These are phyloP conservation scores for Epinotia bilunana DNA, from an alignment of 2,888 invertebrate species.

Conservation along the genomic window DNA sequence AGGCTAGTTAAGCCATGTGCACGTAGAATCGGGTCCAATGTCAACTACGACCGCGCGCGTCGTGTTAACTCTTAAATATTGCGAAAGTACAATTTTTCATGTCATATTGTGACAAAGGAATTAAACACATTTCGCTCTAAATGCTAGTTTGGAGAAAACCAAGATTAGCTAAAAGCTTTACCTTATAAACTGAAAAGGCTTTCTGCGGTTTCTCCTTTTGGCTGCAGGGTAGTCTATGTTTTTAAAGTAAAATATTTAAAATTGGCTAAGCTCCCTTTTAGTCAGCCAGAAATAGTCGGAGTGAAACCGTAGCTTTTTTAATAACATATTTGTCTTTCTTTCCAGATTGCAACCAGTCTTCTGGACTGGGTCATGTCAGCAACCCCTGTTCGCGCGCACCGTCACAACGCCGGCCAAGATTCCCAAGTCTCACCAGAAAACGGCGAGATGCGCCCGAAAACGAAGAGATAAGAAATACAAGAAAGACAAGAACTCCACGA, in stretches of 20 bases:
- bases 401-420: slow-evolving; percentile 59
- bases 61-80: background rate
- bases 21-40: too few species aligned
- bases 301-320: background rate
- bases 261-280: background rate
- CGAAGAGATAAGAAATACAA: slow-evolving; percentile 79
- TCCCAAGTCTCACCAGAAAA: slow-evolving; percentile 74
- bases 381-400: slow-evolving; percentile 28
- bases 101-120: background rate
- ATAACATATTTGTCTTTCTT: slow-evolving; percentile 37
- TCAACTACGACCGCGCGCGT: too few species aligned
- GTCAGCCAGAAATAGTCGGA: background rate
- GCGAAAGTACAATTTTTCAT: background rate
- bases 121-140: background rate
- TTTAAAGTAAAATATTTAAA: too few species aligned
- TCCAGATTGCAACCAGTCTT: slow-evolving; percentile 53
- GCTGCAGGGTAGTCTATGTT: background rate
- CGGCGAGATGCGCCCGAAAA: slow-evolving; percentile 78
- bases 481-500: slow-evolving; percentile 78
- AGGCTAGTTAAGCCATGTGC: too few species aligned
- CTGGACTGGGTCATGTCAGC: slow-evolving; percentile 54
- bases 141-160: background rate
- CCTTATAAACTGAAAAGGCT: background rate
- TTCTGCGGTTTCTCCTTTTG: background rate
- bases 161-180: background rate